Percentiles rank a stretch among this genome's conserved stretches.
These are phyloP conservation scores for Pristis pectinata DNA, from an alignment of 2,797 vertebrate species.

Conservation along the genomic window DNA sequence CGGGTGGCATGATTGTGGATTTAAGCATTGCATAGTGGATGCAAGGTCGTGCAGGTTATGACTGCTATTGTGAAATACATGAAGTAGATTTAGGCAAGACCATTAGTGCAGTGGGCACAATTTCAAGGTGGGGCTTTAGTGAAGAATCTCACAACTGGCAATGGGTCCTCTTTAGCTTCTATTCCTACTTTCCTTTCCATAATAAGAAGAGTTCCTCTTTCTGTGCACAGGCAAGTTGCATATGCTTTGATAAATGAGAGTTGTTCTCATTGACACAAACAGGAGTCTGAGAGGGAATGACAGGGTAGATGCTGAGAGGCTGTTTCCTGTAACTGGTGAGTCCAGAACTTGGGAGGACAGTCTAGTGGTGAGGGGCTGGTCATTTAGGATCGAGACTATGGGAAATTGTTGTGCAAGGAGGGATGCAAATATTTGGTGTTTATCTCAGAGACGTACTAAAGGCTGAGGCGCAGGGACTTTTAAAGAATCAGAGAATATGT, in stretches of 20 bases:
- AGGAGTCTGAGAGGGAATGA: too few relatives aligned
- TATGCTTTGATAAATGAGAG: not conserved
- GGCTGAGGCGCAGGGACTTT: too few relatives aligned
- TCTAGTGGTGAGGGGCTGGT: too few relatives aligned
- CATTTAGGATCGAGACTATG: too few relatives aligned
- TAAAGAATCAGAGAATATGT: too few relatives aligned
- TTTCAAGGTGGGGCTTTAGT: not conserved
- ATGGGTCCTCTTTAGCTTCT: not conserved
- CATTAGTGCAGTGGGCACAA: not conserved
- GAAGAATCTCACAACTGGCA: not conserved
- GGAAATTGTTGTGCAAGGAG: too few relatives aligned
- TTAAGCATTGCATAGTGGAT: not conserved
- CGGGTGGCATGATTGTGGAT: not conserved
- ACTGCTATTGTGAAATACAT: not conserved
- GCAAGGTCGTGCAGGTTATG: not conserved
- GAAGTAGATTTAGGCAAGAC: not conserved
- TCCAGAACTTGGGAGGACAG: too few relatives aligned
- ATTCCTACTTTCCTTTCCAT: not conserved
- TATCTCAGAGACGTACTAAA: too few relatives aligned
- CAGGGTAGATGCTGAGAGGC: too few relatives aligned
- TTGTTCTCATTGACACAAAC: too few relatives aligned
- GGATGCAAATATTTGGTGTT: too few relatives aligned
- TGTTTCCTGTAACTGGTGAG: too few relatives aligned
- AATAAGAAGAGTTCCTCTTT: not conserved
- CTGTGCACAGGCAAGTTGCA: not conserved